A percentile compares a stretch with the other conserved stretches of the same genome.
Conservation (phyloP, 2,113 vertebrate species). For the Chloropsis cyanopogon region DNA sequence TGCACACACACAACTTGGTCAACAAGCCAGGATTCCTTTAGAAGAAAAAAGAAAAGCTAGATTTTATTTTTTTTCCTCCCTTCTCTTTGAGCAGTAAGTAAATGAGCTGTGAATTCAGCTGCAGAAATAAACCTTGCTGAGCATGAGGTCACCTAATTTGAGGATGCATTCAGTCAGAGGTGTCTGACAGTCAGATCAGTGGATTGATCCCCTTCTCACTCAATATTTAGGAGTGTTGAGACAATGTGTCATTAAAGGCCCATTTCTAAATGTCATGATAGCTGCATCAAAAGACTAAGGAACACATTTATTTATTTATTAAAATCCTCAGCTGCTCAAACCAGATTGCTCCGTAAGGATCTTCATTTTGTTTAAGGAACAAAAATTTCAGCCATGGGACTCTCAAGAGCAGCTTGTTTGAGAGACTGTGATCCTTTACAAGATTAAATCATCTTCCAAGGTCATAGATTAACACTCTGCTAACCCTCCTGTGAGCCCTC, state of each 20-base stretch:
- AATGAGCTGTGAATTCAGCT: background rate
- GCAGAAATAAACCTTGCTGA: background rate
- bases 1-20: background rate
- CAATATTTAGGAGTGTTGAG: background rate
- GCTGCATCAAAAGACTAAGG: background rate
- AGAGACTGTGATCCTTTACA: background rate
- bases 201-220: background rate
- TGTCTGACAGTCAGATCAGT: background rate
- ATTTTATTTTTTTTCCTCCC: rapidly evolving
- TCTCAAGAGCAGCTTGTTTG: background rate
- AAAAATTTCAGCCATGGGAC: background rate
- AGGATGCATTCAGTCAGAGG: background rate
- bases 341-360: background rate
- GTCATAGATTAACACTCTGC: background rate
- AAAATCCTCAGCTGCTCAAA: background rate
- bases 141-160: background rate
- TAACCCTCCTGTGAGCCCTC: background rate
- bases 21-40: background rate
- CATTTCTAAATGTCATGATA: background rate
- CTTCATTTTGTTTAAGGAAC: background rate
- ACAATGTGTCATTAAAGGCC: background rate
- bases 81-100: background rate
- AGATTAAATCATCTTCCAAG: background rate
- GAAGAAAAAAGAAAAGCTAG: background rate
- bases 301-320: background rate